These are phyloP conservation scores for Lingula anatina DNA, from an alignment of 2,888 invertebrate genomes.

Conservation along the genomic window DNA sequence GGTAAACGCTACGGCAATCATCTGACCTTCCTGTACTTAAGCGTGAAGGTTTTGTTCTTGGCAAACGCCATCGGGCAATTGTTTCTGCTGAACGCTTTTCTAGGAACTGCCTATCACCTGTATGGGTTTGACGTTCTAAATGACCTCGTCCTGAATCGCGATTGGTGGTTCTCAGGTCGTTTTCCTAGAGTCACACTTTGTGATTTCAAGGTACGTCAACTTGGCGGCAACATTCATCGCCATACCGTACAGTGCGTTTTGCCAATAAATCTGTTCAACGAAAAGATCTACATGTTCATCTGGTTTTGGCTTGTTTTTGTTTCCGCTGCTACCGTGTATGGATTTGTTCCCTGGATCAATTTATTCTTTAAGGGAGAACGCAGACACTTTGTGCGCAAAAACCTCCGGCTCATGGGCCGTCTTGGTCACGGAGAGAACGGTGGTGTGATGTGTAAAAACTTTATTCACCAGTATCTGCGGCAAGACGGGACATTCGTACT, in stretches of 20 bases:
- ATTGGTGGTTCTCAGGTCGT: slow-evolving; percentile 39
- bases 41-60: slow-evolving; percentile 51
- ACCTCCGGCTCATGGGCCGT: no score
- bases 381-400: no score
- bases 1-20: slow-evolving; percentile 55
- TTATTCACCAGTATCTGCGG: no score
- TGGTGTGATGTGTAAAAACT: no score
- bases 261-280: slow-evolving; percentile 40
- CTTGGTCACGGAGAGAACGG: no score
- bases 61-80: slow-evolving; percentile 53
- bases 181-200: slow-evolving; percentile 46
- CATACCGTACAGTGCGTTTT: slow-evolving; percentile 42
- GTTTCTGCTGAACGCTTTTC: slow-evolving; percentile 53
- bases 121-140: slow-evolving; percentile 54
- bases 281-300: no score
- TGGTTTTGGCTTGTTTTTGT: slow-evolving; percentile 42
- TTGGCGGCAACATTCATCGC: slow-evolving; percentile 33
- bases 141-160: slow-evolving; percentile 49
- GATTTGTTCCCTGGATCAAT: slow-evolving; percentile 23
- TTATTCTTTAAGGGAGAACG: no score
- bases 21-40: slow-evolving; percentile 51
- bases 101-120: slow-evolving; percentile 49
- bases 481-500: no score
- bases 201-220: slow-evolving; percentile 38
- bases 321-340: slow-evolving; percentile 18